Evolutionary conservation across 2,113 vertebrate genomes (phyloP).

Genomic region (Macquaria australasica): DNA sequence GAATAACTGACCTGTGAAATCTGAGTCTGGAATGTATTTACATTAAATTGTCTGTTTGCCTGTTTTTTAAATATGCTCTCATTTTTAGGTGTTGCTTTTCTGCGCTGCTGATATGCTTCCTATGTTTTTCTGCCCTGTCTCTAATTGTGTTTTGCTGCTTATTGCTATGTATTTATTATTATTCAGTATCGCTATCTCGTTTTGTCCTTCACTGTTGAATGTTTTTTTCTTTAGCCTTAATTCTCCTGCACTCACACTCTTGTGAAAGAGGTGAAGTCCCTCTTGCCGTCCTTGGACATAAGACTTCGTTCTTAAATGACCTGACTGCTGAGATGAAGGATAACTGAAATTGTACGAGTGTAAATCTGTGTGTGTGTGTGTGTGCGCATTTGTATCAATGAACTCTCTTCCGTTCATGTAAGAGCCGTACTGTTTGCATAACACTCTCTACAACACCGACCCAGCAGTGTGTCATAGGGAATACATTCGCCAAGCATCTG

Average conservation of each 20-base stretch:
- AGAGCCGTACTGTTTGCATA: slow-evolving; percentile 59
- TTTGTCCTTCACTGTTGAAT: slow-evolving; percentile 36
- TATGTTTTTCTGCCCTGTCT: slow-evolving; percentile 5
- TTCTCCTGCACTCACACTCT: slow-evolving; percentile 1
- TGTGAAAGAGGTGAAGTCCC: not conserved
- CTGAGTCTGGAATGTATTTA: slow-evolving; percentile 7
- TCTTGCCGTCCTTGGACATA: not conserved
- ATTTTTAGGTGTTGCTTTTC: slow-evolving; percentile 10
- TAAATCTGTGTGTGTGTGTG: slow-evolving; percentile 18
- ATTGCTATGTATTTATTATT: slow-evolving; percentile 33
- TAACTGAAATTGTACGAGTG: not conserved
- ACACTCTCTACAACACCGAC: slow-evolving; percentile 32
- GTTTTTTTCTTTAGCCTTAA: slow-evolving; percentile 22
- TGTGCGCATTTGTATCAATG: slow-evolving; percentile 28
- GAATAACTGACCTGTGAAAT: not conserved
- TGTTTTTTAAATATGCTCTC: slow-evolving; percentile 1
- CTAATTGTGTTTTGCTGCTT: slow-evolving; percentile 13
- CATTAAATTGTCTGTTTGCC: slow-evolving; percentile 9
- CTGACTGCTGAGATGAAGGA: slow-evolving; percentile 37
- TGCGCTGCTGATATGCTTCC: not conserved
- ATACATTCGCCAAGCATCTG: slow-evolving; percentile 30
- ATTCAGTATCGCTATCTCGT: slow-evolving; percentile 20
- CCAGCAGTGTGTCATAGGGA: slow-evolving; percentile 27
- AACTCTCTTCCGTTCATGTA: slow-evolving; percentile 29
- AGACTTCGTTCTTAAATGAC: slow-evolving; percentile 42